A percentile compares a stretch with the other conserved stretches of the same genome.
These are phyloP conservation scores for Athrips mouffetella DNA, from an alignment of 2,888 invertebrate genomes.

Conservation along the genomic window DNA sequence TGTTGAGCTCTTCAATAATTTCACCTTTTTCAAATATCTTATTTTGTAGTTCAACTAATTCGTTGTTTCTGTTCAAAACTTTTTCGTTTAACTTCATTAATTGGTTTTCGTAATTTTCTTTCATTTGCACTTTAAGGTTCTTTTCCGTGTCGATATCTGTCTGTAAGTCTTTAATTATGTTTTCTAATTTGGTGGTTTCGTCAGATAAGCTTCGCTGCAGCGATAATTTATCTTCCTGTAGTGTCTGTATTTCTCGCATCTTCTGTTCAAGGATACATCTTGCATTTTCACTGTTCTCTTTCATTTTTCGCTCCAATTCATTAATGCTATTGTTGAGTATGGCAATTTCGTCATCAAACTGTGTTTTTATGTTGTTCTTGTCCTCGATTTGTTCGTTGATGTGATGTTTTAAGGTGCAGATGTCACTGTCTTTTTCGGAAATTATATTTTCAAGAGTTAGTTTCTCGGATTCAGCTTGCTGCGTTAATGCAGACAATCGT, in stretches of 20 bases:
- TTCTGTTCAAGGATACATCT: slow-evolving; percentile 47
- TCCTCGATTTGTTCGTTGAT: slow-evolving; percentile 60
- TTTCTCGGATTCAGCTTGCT: slow-evolving; percentile 44
- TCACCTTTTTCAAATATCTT: slow-evolving; percentile 22
- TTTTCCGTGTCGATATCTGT: slow-evolving; percentile 49
- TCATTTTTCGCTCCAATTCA: slow-evolving; percentile 56
- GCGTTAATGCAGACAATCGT: slow-evolving; percentile 40
- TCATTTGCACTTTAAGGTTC: slow-evolving; percentile 20
- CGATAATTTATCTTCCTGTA: slow-evolving; percentile 61
- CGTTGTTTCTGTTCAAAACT: slow-evolving; percentile 24
- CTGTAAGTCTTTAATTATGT: slow-evolving; percentile 43
- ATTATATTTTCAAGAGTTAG: slow-evolving; percentile 35
- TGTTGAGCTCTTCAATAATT: slow-evolving; percentile 33
- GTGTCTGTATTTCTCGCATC: slow-evolving; percentile 52
- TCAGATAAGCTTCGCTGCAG: slow-evolving; percentile 53
- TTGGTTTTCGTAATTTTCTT: slow-evolving; percentile 22
- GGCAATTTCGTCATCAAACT: slow-evolving; percentile 48
- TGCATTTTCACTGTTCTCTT: slow-evolving; percentile 45
- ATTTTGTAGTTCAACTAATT: slow-evolving; percentile 25
- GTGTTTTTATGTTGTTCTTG: slow-evolving; percentile 45
- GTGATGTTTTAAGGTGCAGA: slow-evolving; percentile 53
- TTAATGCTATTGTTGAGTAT: slow-evolving; percentile 58
- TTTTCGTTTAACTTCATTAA: slow-evolving; percentile 23
- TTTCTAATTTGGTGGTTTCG: slow-evolving; percentile 52
- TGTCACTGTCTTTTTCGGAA: slow-evolving; percentile 50